phyloP scores from a whole-genome alignment of 37 sponge, comb jelly and placozoan species.

The Oopsacas minuta region DNA sequence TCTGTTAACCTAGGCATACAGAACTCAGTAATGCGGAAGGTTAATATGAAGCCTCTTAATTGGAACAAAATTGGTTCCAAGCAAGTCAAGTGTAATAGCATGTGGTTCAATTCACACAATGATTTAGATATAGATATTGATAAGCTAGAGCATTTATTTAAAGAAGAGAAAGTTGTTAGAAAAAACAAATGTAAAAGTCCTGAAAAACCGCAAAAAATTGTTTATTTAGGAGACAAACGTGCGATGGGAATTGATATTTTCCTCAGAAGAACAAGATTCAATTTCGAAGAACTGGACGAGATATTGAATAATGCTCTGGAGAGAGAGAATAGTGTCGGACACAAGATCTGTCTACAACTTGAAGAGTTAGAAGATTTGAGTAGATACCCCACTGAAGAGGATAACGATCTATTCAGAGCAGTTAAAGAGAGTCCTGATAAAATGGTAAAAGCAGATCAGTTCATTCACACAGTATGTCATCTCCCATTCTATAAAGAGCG shows the following conservation, averaged over 20 bases:
- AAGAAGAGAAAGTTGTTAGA: neutral
- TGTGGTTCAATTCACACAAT: neutral
- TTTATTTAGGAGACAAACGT: neutral
- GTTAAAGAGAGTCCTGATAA: neutral
- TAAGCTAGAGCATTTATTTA: neutral
- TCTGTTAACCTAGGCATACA: neutral
- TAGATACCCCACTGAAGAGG: neutral
- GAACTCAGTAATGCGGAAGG: neutral
- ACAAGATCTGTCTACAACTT: neutral
- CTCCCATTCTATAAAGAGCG: neutral
- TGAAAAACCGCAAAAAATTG: neutral
- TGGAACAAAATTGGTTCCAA: neutral
- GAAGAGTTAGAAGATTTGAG: constrained; percentile 13
- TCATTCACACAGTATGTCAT: constrained; percentile 2
- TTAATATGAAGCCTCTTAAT: neutral
- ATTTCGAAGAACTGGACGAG: neutral
- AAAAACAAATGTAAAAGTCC: neutral
- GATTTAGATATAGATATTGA: neutral
- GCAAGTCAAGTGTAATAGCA: neutral
- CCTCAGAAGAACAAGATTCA: neutral
- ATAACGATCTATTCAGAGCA: neutral
- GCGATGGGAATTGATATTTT: constrained; percentile 13
- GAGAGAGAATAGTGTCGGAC: neutral
- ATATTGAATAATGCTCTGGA: neutral
- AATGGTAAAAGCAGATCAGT: neutral